Evolutionary conservation across 92 coral and sea anemone genomes (phyloP), one percentile per base, ranked within the genome.

Genomic region (Porites divaricata): DNA sequence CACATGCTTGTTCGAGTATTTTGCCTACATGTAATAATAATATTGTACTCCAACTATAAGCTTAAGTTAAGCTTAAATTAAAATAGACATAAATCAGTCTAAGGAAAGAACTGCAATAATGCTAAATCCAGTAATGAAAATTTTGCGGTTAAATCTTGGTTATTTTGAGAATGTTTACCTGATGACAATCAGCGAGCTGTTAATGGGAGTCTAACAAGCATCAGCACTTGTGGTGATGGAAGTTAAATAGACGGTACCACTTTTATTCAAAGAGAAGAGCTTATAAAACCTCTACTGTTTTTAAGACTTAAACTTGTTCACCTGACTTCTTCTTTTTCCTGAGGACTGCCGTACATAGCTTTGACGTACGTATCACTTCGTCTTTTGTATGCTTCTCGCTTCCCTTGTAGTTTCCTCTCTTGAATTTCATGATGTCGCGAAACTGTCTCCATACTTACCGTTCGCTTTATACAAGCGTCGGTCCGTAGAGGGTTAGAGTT

Each of bases 271-370:
- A 53, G 54, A 52, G 53, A 28, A 53, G 54, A 52, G 53, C 10
- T 23, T 26, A 24, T 17, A 66, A 24, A 52, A 9, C 8, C 45
- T 3, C 16, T 19, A 13, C 11, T 69, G 76, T 26, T 53, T 80
- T 2, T 10, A 12, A 26, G 12, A 35, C 23, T 17, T 11, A 56
- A 53, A 53, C 73, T 16, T 56, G 20, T 88, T 74, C 57, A 94
- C 98, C 91, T 87, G 17, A 94, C 95, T 92, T 90, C 90, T 76
- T 94, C 98, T 57, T 90, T 94, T 65, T 87, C 95, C 11, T n/a
- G 11, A 1, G 89, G 77, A 58, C 75, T 72, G 1, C 98, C 98
- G 83, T 94, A 94, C 95, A 94, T 88, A 35, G 95, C 79, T 50
- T 89, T 94, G 17, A 92, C 91, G 50, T 94, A 94, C 50, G 15